These are phyloP conservation scores for Centroberyx gerrardi DNA, from an alignment of 2,797 vertebrate genomes.

Conservation along the genomic window DNA sequence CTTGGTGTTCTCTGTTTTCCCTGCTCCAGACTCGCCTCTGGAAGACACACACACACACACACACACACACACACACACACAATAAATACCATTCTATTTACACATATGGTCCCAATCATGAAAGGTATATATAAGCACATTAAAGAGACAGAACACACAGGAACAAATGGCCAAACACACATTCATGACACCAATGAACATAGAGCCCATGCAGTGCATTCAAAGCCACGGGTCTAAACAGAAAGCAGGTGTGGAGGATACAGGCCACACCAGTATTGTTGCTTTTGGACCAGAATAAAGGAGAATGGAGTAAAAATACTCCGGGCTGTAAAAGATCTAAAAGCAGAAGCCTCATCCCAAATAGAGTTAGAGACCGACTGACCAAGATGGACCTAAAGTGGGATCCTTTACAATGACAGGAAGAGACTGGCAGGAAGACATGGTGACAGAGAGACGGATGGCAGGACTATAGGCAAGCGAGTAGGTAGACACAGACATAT, in stretches of 20 bases:
- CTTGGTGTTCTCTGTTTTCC: conserved; percentile 96
- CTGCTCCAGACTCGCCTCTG: conserved; percentile 94
- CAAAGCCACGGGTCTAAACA: conserved; percentile 63
- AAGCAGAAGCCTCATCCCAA: conserved; percentile 52
- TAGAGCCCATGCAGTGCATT: conserved; percentile 43
- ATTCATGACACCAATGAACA: conserved; percentile 38
- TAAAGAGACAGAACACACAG: conserved; percentile 62
- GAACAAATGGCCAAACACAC: conserved; percentile 46
- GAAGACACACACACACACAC: conserved; percentile 49
- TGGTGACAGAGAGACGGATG: conserved; percentile 33
- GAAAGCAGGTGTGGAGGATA: conserved; percentile 68
- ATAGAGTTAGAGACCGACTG: conserved; percentile 33
- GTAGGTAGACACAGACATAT: conserved; percentile 19
- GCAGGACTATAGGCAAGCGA: conserved; percentile 23
- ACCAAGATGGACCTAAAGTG: conserved; percentile 34
- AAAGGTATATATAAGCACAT: conserved; percentile 33
- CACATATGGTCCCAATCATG: conserved; percentile 47
- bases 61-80: conserved; percentile 51
- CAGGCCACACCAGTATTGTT: conserved; percentile 55
- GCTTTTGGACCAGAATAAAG: conserved; percentile 65
- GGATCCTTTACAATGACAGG: conserved; percentile 70
- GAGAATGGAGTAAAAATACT: conserved; percentile 68
- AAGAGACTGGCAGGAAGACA: conserved; percentile 69
- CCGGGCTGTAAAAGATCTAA: conserved; percentile 59
- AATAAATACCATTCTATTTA: conserved; percentile 26